Base-by-base conservation (phyloP, 1,140 invertebrate species). In the Cotesia chilonis region DNA sequence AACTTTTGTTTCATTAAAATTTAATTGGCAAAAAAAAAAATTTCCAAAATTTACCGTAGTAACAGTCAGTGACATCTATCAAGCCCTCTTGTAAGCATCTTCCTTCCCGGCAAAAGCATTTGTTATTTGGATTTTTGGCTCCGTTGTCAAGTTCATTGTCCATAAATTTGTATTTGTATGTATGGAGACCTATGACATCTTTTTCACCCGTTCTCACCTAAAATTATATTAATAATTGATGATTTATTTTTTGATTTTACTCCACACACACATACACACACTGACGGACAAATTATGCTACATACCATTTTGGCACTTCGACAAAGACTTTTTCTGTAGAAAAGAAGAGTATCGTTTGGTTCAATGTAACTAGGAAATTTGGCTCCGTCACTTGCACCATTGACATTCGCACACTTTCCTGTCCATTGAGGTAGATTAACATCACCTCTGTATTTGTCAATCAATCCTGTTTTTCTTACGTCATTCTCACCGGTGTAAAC, bases 301-400 rank as follows among this genome's bases (percentile, higher is more conserved):
- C 35, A 51, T 64, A 94, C 92, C 89, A 95, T 87, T 59, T 87
- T 86, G 12, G 92, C 91, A 28, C 92, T 89, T 59, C 95, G 87
- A 80, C 94, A 96, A 72, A 96, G 88, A 78, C 93, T 94, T 83
- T 95, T 95, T 70, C 94, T 89, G 83, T 91, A 96, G 82, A 96
- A 94, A 54, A 92, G 81, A 0, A 95, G 79, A 0, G 89, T 89
- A 1, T 94, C 91, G 68, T 94, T 91, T 10, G 87, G 89, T 36
- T 89, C 74, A 1, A 95, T 89, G 20, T 90, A 90, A 70, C 93
- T 91, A 12, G 88, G 90, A 80, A 95, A 96, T 81, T 95, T 95
- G 4, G 92, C 91, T n/a, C 94, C 94, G 82, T 96, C 95, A 3
- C 93, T 95, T 0, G 93, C 90, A n/a, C 90, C 90, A 65, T 91